A percentile compares a stretch with the other conserved stretches of the same genome.
Conservation (phyloP, 1,140 invertebrate genomes). For the Drosophila murphyi region DNA sequence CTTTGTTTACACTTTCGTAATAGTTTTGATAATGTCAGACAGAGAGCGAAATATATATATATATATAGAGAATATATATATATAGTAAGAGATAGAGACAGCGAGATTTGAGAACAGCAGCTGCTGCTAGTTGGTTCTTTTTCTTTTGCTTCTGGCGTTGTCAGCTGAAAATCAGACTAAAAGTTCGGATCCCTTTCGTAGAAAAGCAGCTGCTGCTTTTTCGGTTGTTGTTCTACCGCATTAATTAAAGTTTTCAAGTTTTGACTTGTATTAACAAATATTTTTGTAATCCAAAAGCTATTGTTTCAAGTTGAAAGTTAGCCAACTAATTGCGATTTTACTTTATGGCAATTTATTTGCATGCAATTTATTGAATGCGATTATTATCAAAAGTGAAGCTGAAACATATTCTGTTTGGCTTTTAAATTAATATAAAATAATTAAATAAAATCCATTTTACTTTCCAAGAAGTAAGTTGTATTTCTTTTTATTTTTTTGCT, state of each 20-base stretch:
- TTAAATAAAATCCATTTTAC: too few species aligned
- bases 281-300: background rate
- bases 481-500: too few species aligned
- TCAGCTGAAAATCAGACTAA: slow-evolving; percentile 28
- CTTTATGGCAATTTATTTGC: background rate
- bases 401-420: too few species aligned
- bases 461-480: too few species aligned
- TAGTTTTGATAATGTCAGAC: slow-evolving; percentile 20
- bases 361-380: too few species aligned
- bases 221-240: slow-evolving; percentile 1
- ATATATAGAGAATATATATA: too few species aligned
- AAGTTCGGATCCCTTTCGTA: background rate
- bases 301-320: background rate
- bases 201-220: background rate
- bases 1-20: slow-evolving; percentile 49
- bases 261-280: slow-evolving; percentile 10
- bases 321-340: background rate
- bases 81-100: too few species aligned
- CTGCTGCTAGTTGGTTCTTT: too few species aligned
- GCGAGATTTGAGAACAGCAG: too few species aligned
- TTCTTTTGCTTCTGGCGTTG: slow-evolving; percentile 14
- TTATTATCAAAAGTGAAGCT: too few species aligned
- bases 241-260: slow-evolving; percentile 26
- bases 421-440: too few species aligned
- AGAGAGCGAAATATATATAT: background rate